Base-by-base conservation (phyloP, 2,113 vertebrate species). In the Phylloscopus trochiloides region DNA sequence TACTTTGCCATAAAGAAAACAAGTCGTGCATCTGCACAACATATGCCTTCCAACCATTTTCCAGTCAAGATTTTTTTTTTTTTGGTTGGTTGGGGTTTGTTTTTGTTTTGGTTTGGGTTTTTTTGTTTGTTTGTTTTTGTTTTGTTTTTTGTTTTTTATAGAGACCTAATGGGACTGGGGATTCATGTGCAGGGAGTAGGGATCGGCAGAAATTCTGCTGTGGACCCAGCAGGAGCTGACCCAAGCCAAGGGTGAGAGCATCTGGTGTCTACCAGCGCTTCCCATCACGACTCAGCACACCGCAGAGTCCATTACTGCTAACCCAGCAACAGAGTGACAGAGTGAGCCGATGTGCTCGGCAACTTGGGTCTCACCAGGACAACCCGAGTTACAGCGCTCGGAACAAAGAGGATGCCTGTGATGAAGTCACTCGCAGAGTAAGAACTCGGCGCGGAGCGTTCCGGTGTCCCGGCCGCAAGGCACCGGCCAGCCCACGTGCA, bases 271-370 rank as follows among this genome's bases (percentile, higher is more conserved):
- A 4, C 18, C 85, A 31, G 43, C 1, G 50, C 71, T 66, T 21
- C 19, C 26, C n/a, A 48, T 21, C 66, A 0, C 3, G 26, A 22
- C 14, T 14, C 81, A 50, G 29, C 47, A 5, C 3, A 16, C 10
- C 1, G 16, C 51, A 16, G 29, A 54, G 19, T 3, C 48, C 45
- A 0, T 6, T 4, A 0, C 40, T 31, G 70, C 0, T 2, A 54
- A 10, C 25, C 9, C 48, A 14, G 29, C 3, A 25, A 3, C 3
- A 3, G 38, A 7, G 51, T 0, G 70, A 77, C 3, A 3, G 38
- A 7, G 51, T 0, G 70, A 77, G 4, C 54, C 8, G 57, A 43
- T 7, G 38, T 3, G 47, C 62, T 79, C 45, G 2, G 50, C 2
- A 26, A 2, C 73, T 25, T 5, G 31, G 15, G 70, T 48, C 32